Conservation (phyloP, 2,888 invertebrate genomes). For the Osmoderma eremita region DNA sequence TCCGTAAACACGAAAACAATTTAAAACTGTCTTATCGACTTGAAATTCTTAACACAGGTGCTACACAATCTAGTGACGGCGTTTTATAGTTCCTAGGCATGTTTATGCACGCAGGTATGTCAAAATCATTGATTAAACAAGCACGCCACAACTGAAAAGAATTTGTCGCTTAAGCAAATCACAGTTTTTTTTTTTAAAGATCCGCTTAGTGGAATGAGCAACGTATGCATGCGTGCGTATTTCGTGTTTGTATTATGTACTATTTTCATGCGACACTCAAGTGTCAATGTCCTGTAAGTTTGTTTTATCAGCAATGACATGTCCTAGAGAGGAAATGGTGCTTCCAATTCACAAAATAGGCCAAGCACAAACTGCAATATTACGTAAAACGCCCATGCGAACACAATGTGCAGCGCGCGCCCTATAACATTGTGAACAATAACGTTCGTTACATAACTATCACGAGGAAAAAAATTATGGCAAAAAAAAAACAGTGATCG, state of each 20-base stretch:
- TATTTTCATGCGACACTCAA: slow-evolving; percentile 20
- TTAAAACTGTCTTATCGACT: too few species aligned
- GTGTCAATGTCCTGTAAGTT: slow-evolving; percentile 37
- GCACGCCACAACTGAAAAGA: slow-evolving; percentile 1
- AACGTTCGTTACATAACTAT: background rate
- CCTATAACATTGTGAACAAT: slow-evolving; percentile 3
- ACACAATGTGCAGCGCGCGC: slow-evolving; percentile 24
- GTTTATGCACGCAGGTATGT: background rate
- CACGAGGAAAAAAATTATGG: slow-evolving; percentile 6
- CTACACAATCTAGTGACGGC: too few species aligned
- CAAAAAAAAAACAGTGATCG: slow-evolving; percentile 14
- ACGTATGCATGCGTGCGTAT: background rate
- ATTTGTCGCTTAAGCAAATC: slow-evolving; percentile 1
- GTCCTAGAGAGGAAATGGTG: slow-evolving; percentile 21
- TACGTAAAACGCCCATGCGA: slow-evolving; percentile 13
- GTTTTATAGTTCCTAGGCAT: background rate
- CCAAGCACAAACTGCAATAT: slow-evolving; percentile 27
- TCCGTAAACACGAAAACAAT: too few species aligned
- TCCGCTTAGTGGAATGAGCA: too few species aligned
- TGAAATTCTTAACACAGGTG: too few species aligned
- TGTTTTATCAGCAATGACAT: slow-evolving; percentile 38
- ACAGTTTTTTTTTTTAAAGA: slow-evolving; percentile 11
- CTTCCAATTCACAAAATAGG: slow-evolving; percentile 23
- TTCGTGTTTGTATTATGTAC: slow-evolving; percentile 24
- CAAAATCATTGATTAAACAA: slow-evolving; percentile 1